Percentiles rank a stretch among this genome's conserved stretches.
phyloP scores from a whole-genome alignment of 2,888 invertebrate genomes.

The Marronus borbonicus region DNA sequence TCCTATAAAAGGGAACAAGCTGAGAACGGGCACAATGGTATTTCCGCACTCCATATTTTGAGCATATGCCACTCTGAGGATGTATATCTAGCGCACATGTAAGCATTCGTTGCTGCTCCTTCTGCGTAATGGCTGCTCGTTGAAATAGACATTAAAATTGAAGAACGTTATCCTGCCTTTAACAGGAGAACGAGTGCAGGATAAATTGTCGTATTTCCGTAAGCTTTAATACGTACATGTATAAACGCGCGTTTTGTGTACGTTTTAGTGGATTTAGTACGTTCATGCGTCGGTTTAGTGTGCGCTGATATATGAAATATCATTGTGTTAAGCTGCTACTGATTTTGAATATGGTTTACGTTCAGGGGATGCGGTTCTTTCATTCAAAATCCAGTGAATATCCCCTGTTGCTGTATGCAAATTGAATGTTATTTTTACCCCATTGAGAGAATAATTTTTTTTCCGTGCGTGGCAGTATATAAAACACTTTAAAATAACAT shows the following conservation, averaged over 20 bases:
- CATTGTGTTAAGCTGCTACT: no score
- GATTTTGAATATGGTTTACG: no score
- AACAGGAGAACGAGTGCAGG: background rate
- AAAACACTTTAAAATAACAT: no score
- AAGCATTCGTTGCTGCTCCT: background rate
- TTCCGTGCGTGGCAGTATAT: no score
- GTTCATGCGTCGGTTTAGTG: no score
- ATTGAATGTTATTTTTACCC: no score
- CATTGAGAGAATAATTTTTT: no score
- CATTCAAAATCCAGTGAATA: no score
- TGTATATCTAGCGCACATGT: background rate
- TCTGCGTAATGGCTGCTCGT: background rate
- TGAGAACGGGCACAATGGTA: slow-evolving; percentile 18
- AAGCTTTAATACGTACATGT: background rate
- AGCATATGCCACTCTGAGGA: background rate
- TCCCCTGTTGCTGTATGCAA: no score
- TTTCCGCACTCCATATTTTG: slow-evolving; percentile 20
- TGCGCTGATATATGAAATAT: no score
- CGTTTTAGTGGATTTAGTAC: no score
- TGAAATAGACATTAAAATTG: slow-evolving; percentile 20
- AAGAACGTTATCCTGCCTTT: slow-evolving; percentile 14
- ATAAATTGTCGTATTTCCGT: slow-evolving; percentile 15
- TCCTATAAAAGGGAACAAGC: slow-evolving; percentile 17
- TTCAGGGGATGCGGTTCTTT: no score
- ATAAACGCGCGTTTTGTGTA: background rate